Percentiles rank a stretch among this genome's conserved stretches.
Conservation (phyloP, 1,140 invertebrate genomes). For the Laupala kohalensis region DNA sequence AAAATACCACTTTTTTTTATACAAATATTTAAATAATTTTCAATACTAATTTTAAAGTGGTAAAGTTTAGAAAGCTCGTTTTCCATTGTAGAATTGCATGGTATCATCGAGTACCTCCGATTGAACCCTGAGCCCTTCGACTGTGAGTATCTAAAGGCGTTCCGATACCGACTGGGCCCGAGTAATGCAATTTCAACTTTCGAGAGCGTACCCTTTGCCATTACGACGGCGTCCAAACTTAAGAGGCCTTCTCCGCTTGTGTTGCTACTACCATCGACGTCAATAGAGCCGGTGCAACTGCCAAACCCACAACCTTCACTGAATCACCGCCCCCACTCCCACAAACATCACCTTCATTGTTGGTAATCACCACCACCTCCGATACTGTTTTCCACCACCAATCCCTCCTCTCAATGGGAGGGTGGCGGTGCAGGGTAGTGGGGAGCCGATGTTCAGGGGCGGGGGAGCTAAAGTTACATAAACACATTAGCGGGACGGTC, state of each 20-base stretch:
- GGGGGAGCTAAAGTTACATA: background rate
- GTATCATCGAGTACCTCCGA: background rate
- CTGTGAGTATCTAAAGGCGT: background rate
- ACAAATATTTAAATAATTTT: too few species aligned
- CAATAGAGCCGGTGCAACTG: background rate
- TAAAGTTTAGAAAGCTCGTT: too few species aligned
- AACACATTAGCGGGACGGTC: background rate
- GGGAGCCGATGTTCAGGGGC: background rate
- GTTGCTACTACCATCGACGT: background rate
- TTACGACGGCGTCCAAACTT: background rate
- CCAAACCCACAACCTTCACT: background rate
- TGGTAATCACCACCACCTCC: too few species aligned
- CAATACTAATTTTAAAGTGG: too few species aligned
- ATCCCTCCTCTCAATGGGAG: background rate
- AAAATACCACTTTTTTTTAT: too few species aligned
- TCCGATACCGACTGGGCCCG: background rate
- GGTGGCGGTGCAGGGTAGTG: background rate
- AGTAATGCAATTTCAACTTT: background rate
- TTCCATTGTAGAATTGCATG: too few species aligned
- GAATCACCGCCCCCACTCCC: background rate
- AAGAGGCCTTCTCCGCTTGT: background rate
- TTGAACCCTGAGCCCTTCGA: background rate
- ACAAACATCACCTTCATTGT: too few species aligned
- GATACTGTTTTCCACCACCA: too few species aligned
- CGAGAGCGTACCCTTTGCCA: background rate